Base-by-base conservation (phyloP, 2,113 vertebrate genomes). In the Tragulus kanchil region DNA sequence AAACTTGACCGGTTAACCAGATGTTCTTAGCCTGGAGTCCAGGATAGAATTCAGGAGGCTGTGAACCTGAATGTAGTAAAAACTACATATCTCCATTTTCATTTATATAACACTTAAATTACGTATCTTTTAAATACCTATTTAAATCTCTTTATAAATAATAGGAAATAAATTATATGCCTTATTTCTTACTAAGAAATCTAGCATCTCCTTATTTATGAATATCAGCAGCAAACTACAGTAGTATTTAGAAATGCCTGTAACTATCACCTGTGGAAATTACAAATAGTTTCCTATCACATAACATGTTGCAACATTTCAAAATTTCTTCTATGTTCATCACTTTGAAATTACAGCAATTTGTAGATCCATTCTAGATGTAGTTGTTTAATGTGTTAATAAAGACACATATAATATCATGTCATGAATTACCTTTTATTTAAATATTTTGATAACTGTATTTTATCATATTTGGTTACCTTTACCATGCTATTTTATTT, bases 221-320 rank as follows among this genome's bases (percentile, higher is more conserved):
- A 67, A n/a, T 89, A 28, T 88, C 62, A 90, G 21, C 28, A 42
- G 61, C 4, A 84, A 42, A 77, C 50, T 26, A 28, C 16, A 82
- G 36, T 31, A 6, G 64, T 77, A 77, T 50, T 61, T 36, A 58
- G 13, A 42, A 48, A 17, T 54, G 42, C 9, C 12, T 92, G 3
- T 83, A 78, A 71, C 54, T 61, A 23, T 54, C 10, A 59, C 5
- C 31, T 77, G 59, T 26, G 48, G 42, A 78, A 82, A 90, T 65
- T 58, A 84, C 61, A 92, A 62, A 79, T 79, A 61, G 19, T 94
- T 97, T 90, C 31, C 73, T 54, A 21, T 88, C 42, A 90, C 17
- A 42, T 84, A 61, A 62, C 3, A 58, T 77, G 25, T 69, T 69
- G 5, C 8, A 64, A 19, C 58, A 62, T 87, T 83, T 85, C 69